Evolutionary conservation across 2,797 vertebrate genomes (phyloP).

Genomic region (Semotilus atromaculatus): DNA sequence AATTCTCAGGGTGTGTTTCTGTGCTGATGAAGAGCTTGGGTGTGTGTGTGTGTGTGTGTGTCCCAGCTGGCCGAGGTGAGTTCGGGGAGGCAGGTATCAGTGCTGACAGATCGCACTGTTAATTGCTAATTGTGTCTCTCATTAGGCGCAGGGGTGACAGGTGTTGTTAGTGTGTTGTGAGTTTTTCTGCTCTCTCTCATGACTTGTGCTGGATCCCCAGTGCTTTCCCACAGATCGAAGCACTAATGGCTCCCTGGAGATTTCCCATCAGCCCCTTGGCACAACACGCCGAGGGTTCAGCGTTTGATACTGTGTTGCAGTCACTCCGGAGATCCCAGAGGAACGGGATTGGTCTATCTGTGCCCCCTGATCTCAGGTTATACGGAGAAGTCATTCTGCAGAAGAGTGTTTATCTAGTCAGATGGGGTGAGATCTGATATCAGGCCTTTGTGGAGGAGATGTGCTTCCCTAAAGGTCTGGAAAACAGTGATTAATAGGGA

Average conservation of each 20-base stretch:
- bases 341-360: constrained; percentile 44
- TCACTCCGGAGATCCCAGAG: constrained; percentile 67
- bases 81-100: constrained; percentile 78
- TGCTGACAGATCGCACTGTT: constrained; percentile 84
- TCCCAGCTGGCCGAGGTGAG: constrained; percentile 56
- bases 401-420: constrained; percentile 9
- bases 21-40: constrained; percentile 57
- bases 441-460: constrained; percentile 31
- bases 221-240: constrained; percentile 71
- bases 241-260: constrained; percentile 83
- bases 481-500: constrained; percentile 39
- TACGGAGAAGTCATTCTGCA: constrained; percentile 26
- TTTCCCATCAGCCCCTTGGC: constrained; percentile 81
- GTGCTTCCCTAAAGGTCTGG: constrained; percentile 45
- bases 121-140: constrained; percentile 89
- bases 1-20: constrained; percentile 54
- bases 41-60: neutral
- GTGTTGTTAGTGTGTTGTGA: constrained; percentile 86
- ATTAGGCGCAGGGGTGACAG: constrained; percentile 86
- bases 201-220: constrained; percentile 74
- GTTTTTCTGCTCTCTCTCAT: constrained; percentile 76
- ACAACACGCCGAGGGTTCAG: constrained; percentile 70
- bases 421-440: constrained; percentile 22
- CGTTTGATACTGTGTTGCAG: constrained; percentile 84
- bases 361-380: constrained; percentile 17